Evolutionary conservation across 2,113 vertebrate genomes (phyloP).

Genomic region (Pao palembangensis): DNA sequence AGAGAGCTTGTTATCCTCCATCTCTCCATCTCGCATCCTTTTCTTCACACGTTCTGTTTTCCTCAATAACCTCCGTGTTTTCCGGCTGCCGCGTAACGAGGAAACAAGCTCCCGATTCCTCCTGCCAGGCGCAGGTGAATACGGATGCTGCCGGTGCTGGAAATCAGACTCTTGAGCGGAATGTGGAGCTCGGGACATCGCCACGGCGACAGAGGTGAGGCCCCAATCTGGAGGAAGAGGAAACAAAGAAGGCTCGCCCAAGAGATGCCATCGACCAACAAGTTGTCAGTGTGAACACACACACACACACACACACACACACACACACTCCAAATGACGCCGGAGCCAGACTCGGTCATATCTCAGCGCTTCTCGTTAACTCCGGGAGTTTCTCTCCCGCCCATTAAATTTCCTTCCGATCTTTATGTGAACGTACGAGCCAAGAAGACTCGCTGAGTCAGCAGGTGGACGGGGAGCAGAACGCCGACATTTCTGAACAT

Average conservation of each 20-base stretch:
- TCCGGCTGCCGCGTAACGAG: constrained; percentile 44
- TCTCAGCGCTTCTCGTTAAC: constrained; percentile 35
- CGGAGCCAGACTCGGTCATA: no score
- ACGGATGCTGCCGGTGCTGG: constrained; percentile 38
- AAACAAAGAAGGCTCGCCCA: constrained; percentile 44
- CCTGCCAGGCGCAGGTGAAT: constrained; percentile 44
- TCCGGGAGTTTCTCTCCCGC: constrained; percentile 31
- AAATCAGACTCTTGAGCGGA: constrained; percentile 46
- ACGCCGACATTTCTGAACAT: constrained; percentile 35
- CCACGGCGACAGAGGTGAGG: constrained; percentile 29
- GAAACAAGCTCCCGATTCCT: constrained; percentile 44
- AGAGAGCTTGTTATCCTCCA: constrained; percentile 64
- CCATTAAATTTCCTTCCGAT: constrained; percentile 27
- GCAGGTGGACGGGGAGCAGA: constrained; percentile 27
- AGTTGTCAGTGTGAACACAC: constrained; percentile 27
- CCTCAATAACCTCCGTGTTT: constrained; percentile 43
- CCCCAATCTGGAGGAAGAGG: constrained; percentile 6
- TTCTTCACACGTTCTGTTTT: constrained; percentile 58
- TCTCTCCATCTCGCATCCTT: constrained; percentile 3
- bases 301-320: no score
- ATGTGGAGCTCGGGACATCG: constrained; percentile 12
- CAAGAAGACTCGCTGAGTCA: constrained; percentile 51
- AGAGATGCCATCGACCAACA: constrained; percentile 47
- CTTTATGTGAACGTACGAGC: constrained; percentile 32
- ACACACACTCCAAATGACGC: no score